Evolutionary conservation across 2,113 vertebrate species (phyloP).

Genomic region (Atractosteus spatula): DNA sequence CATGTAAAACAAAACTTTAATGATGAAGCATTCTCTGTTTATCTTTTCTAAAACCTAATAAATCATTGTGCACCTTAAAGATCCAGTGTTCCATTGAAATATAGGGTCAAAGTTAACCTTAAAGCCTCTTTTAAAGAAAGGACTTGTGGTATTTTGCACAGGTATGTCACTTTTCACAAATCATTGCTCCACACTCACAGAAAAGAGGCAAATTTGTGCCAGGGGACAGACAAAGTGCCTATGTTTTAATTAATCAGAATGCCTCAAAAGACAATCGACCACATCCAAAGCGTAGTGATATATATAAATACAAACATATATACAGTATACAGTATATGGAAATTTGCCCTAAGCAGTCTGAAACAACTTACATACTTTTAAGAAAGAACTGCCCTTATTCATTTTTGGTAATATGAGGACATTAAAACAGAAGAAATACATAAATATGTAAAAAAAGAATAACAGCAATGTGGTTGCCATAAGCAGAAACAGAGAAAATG

Average conservation of each 20-base stretch:
- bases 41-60: slow-evolving; percentile 1
- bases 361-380: neutral
- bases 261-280: neutral
- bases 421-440: neutral
- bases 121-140: slow-evolving; percentile 42
- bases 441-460: neutral
- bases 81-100: slow-evolving; percentile 13
- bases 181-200: slow-evolving; percentile 31
- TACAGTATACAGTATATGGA: no score
- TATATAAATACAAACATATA: no score
- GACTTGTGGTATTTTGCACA: slow-evolving; percentile 49
- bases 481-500: neutral
- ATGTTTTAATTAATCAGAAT: neutral
- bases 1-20: no score
- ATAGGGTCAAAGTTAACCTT: slow-evolving; percentile 34
- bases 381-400: no score
- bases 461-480: neutral
- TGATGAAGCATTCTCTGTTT: neutral
- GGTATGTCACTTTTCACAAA: slow-evolving; percentile 52
- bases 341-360: neutral
- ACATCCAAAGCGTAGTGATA: neutral
- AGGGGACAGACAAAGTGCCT: slow-evolving; percentile 24
- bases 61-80: neutral
- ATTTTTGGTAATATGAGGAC: no score
- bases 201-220: neutral